Conservation (phyloP, 2,888 invertebrate species). For the Dolichomitus sp. region DNA sequence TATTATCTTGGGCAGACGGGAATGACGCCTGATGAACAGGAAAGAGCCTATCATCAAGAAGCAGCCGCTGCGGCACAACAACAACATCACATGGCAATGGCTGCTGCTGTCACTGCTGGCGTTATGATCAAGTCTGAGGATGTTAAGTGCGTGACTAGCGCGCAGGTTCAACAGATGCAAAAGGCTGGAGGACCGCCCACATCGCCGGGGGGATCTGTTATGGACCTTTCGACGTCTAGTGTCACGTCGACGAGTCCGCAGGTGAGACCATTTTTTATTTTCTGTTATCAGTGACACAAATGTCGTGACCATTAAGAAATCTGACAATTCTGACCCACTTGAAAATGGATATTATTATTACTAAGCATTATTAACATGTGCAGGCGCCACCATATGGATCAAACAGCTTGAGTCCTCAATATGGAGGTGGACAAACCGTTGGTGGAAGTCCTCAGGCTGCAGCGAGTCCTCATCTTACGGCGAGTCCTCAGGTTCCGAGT, state of each 20-base stretch:
- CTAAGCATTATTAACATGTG: neutral
- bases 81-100: constrained; percentile 88
- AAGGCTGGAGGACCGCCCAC: constrained; percentile 89
- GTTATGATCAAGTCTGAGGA: constrained; percentile 91
- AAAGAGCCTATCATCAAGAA: constrained; percentile 89
- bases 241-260: constrained; percentile 95
- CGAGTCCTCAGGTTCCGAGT: constrained; percentile 96
- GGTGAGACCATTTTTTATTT: constrained; percentile 86
- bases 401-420: constrained; percentile 89
- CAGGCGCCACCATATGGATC: constrained; percentile 91
- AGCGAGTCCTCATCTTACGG: constrained; percentile 93
- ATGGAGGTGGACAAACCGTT: constrained; percentile 90
- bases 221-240: constrained; percentile 95
- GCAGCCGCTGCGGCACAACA: constrained; percentile 84
- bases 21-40: constrained; percentile 88
- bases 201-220: constrained; percentile 92
- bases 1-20: constrained; percentile 88
- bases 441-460: constrained; percentile 95
- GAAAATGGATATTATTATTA: too few species aligned
- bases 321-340: too few species aligned
- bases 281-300: neutral
- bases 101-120: constrained; percentile 87
- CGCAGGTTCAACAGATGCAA: constrained; percentile 89
- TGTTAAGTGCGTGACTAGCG: constrained; percentile 94
- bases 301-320: too few species aligned